Percentiles rank a stretch among this genome's conserved stretches.
Evolutionary conservation across 2,888 invertebrate species (phyloP).

Genomic region (Emmelina monodactyla): DNA sequence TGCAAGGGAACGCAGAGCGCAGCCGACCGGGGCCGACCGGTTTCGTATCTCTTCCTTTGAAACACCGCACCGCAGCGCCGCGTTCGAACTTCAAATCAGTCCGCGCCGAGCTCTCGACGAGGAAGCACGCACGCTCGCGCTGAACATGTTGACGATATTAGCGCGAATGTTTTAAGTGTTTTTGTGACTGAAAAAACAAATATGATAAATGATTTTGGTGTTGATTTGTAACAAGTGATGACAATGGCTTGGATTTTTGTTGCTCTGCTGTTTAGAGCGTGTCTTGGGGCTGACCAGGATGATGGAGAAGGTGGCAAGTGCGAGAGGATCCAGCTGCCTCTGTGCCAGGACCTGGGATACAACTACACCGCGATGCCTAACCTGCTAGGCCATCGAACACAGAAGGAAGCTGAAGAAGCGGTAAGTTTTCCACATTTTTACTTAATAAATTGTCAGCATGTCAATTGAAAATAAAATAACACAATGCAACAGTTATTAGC

Average conservation of each 20-base stretch:
- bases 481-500: too few species aligned
- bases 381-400: slow-evolving; percentile 80
- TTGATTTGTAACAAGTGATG: slow-evolving; percentile 24
- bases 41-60: slow-evolving; percentile 52
- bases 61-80: slow-evolving; percentile 34
- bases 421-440: too few species aligned
- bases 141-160: slow-evolving; percentile 42
- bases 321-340: slow-evolving; percentile 78
- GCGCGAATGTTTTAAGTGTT: slow-evolving; percentile 34
- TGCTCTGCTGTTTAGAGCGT: slow-evolving; percentile 32
- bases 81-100: slow-evolving; percentile 42
- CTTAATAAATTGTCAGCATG: too few species aligned
- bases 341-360: slow-evolving; percentile 85
- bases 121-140: slow-evolving; percentile 24
- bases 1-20: slow-evolving; percentile 27
- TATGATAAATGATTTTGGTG: slow-evolving; percentile 36
- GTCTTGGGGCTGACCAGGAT: slow-evolving; percentile 51
- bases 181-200: slow-evolving; percentile 35
- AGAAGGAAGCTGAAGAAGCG: slow-evolving; percentile 81
- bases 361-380: slow-evolving; percentile 90
- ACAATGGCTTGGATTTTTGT: slow-evolving; percentile 51
- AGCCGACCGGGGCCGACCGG: slow-evolving; percentile 41
- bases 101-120: slow-evolving; percentile 26
- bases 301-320: slow-evolving; percentile 69
- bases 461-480: too few species aligned